A percentile compares a stretch with the other conserved stretches of the same genome.
These are phyloP conservation scores for Gadus chalcogrammus DNA, from an alignment of 2,113 vertebrate species.

Conservation along the genomic window DNA sequence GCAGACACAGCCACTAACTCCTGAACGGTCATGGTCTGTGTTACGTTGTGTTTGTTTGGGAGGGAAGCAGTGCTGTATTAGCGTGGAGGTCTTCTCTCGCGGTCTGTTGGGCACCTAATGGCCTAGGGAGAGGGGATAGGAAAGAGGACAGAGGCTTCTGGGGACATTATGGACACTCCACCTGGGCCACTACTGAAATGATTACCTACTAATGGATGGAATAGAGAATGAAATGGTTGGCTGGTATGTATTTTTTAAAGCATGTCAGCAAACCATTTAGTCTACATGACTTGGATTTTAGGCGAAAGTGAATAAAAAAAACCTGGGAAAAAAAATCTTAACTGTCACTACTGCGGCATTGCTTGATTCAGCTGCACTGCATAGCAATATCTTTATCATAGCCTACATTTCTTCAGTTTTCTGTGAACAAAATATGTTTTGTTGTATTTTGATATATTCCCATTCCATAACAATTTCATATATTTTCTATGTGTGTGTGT, in stretches of 20 bases:
- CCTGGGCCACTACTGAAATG: slow-evolving; percentile 28
- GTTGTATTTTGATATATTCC: too few species aligned
- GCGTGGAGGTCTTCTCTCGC: slow-evolving; percentile 25
- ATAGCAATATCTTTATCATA: too few species aligned
- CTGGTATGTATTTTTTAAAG: background rate
- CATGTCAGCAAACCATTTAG: too few species aligned
- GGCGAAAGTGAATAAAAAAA: too few species aligned
- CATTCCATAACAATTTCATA: too few species aligned
- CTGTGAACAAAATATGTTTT: too few species aligned
- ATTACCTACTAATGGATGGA: slow-evolving; percentile 41
- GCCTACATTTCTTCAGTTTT: too few species aligned
- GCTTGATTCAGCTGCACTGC: too few species aligned
- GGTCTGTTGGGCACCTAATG: slow-evolving; percentile 51
- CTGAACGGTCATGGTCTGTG: slow-evolving; percentile 28
- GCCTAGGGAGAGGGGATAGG: slow-evolving; percentile 31
- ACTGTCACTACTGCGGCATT: too few species aligned
- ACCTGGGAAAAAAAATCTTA: too few species aligned
- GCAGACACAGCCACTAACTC: background rate
- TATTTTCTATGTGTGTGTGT: too few species aligned
- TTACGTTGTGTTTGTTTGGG: slow-evolving; percentile 18
- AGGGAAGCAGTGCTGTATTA: slow-evolving; percentile 39
- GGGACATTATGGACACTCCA: slow-evolving; percentile 52
- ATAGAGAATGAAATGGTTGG: slow-evolving; percentile 29
- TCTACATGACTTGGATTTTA: too few species aligned
- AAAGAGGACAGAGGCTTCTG: slow-evolving; percentile 23